phyloP scores from a whole-genome alignment of 2,113 vertebrate genomes.

The Crypturellus undulatus region DNA sequence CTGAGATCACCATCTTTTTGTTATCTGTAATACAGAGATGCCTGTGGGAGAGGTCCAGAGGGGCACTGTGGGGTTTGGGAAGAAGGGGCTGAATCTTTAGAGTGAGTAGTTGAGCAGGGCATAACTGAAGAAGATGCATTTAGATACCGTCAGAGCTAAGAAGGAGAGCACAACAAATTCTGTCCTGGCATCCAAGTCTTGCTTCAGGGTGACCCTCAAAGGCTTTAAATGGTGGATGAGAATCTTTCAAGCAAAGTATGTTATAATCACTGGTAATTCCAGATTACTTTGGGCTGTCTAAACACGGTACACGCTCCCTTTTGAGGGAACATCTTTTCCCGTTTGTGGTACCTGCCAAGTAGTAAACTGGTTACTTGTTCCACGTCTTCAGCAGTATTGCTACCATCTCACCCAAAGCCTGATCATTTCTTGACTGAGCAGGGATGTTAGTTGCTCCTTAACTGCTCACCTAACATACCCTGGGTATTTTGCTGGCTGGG shows the following conservation, averaged over 20 bases:
- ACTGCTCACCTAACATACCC: background rate
- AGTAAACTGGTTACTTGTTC: background rate
- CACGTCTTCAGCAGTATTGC: background rate
- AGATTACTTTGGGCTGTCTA: background rate
- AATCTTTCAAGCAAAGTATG: fast-evolving
- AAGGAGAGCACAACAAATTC: background rate
- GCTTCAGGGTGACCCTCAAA: background rate
- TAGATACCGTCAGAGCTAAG: background rate
- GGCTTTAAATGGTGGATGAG: background rate
- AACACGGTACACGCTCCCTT: background rate
- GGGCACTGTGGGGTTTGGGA: background rate
- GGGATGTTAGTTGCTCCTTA: background rate
- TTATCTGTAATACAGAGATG: fast-evolving
- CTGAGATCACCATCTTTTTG: background rate
- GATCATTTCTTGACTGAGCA: background rate
- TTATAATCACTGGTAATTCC: background rate
- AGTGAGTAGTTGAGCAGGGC: background rate
- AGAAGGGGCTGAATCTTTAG: background rate
- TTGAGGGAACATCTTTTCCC: background rate
- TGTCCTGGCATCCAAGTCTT: background rate
- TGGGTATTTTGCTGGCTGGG: background rate
- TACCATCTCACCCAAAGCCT: background rate
- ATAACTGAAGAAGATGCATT: background rate
- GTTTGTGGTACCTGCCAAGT: background rate
- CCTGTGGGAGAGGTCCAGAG: background rate